Base-by-base conservation (phyloP, 2,113 vertebrate species). In the Lipotes vexillifer region DNA sequence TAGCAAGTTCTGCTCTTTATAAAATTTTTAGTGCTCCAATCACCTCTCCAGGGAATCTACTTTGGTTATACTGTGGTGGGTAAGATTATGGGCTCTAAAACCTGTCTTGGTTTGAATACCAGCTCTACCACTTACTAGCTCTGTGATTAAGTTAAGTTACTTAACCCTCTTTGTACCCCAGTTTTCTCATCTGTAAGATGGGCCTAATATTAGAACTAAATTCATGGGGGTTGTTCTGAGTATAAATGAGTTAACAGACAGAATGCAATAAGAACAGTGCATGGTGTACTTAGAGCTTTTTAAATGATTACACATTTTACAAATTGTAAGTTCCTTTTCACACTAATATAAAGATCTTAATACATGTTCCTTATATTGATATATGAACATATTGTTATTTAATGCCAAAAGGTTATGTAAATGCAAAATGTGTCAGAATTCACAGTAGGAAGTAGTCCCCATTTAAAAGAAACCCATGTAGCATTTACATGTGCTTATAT, bases 381-480 rank as follows among this genome's bases (percentile, higher is more conserved):
- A 77, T 29, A 33, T 81, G 55, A 97, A 90, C 14, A 81, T 84
- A 88, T 52, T 90, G 13, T 92, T 87, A 63, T 49, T 87, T 94
- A 91, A 97, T 38, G 57, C 49, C 15, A 86, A 96, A 80, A 83
- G 59, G 20, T 93, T 93, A 80, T 94, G 5, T 90, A 95, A 94
- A 92, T 44, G 31, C 8, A 93, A 12, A n/a, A 49, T 21, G 74
- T 92, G 23, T 94, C 77, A 91, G 61, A 83, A 93, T 75, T 93
- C 57, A 78, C 71, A 92, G 61, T 12, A 59, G 44, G 66, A 90
- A 95, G 7, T 7, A 33, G 4, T 69, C 8, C 59, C 49, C 13
- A 84, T 59, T 94, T 91, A 83, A 95, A 93, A 96, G 86, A 96
- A 92, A 96, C 55, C 29, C 46, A 81, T 41, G 17, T 46, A 82